These are phyloP conservation scores for Aplidium turbinatum DNA, from an alignment of 23 tunicate species.

Conservation along the genomic window DNA sequence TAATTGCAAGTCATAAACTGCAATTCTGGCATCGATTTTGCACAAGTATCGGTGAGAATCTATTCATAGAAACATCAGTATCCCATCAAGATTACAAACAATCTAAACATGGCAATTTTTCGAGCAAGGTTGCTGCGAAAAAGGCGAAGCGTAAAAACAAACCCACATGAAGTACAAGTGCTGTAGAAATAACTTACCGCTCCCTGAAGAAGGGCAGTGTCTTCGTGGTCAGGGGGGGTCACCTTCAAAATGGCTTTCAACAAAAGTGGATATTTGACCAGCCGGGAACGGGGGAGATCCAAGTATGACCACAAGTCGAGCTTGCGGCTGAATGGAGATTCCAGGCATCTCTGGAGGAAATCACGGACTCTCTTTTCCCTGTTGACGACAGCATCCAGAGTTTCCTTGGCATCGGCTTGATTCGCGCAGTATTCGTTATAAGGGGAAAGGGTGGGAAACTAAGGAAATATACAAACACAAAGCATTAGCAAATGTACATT, in stretches of 20 bases:
- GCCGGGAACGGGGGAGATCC: conserved; percentile 85
- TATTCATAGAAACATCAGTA: too few relatives aligned
- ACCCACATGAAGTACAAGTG: too few relatives aligned
- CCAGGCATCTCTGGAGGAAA: conserved; percentile 88
- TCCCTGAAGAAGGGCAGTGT: conserved; percentile 38
- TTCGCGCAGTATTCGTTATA: conserved; percentile 92
- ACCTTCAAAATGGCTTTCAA: conserved; percentile 68
- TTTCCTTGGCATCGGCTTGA: conserved; percentile 75
- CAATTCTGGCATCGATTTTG: too few relatives aligned
- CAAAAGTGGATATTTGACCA: conserved; percentile 89
- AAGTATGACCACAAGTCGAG: conserved; percentile 90
- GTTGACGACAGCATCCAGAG: conserved; percentile 69
- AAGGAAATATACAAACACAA: background rate
- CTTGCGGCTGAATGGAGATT: conserved; percentile 87
- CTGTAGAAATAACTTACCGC: conserved; percentile 60
- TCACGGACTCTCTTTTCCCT: conserved; percentile 75
- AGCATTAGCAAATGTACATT: too few relatives aligned
- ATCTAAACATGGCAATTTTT: too few relatives aligned
- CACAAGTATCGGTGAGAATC: too few relatives aligned
- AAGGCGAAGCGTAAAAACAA: background rate
- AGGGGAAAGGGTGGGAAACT: conserved; percentile 80
- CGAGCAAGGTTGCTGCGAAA: background rate
- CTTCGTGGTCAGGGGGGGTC: conserved; percentile 57
- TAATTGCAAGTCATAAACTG: too few relatives aligned
- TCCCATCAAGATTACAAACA: too few relatives aligned